Base-by-base conservation (phyloP, 2,113 vertebrate genomes). In the Coracopsis vasa region DNA sequence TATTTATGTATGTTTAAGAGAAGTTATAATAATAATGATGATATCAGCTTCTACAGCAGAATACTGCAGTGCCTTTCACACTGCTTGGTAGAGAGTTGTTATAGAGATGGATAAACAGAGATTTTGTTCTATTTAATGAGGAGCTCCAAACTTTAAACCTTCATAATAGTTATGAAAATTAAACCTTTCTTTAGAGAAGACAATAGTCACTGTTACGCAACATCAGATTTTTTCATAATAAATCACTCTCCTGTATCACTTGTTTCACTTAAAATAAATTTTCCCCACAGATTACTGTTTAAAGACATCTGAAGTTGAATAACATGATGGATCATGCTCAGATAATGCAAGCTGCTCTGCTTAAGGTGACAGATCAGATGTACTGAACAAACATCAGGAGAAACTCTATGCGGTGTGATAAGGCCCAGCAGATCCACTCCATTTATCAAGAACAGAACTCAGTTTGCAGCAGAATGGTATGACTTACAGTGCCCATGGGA, bases 1-100 rank as follows among this genome's bases (percentile, higher is more conserved):
- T 94, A 86, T 91, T 91, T 96, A 89, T 94, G 74, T 21, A 41
- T 11, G 3, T 53, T 94, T 58, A 79, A 58, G 45, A 72, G 44
- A 89, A 94, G 31, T 69, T 81, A 94, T 45, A 81, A 90, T 69
- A 89, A 92, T 74, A 61, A 69, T 50, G 13, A 48, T 80, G 67
- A 74, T 70, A 85, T 42, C 13, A 93, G 45, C 81, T 93, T 93
- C 70, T 75, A 95, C 65, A 88, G 33, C 56, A 93, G 72, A 93
- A 86, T n/a, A 71, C 56, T 75, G 69, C 67, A 74, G 31, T 75
- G 69, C 44, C 25, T 91, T 74, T 95, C 56, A 88, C 51, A 58
- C 15, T 83, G 37, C 18, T 60, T 83, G 51, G 41, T 62, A 42
- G 27, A 64, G 20, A 37, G 21, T 37, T 71, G 33, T 51, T 41